Conservation (phyloP, 2,888 invertebrate genomes). For the Cepaea hortensis region DNA sequence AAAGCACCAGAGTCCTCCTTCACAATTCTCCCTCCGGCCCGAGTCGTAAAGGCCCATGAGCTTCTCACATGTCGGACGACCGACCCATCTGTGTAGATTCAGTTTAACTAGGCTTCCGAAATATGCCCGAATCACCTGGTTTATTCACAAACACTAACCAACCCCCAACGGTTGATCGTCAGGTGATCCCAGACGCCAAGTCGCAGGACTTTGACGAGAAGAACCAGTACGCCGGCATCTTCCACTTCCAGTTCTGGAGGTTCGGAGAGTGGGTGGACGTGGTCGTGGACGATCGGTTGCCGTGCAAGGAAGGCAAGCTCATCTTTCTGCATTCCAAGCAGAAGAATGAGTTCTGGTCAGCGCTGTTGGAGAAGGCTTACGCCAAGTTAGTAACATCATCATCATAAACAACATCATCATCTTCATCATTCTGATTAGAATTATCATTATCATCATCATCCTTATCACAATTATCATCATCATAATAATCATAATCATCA, state of each 20-base stretch:
- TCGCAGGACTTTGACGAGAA: conserved; percentile 75
- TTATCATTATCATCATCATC: too few relatives aligned
- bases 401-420: too few relatives aligned
- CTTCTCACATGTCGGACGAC: too few relatives aligned
- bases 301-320: conserved; percentile 80
- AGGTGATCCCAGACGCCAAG: conserved; percentile 81
- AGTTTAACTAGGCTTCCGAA: too few relatives aligned
- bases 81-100: too few relatives aligned
- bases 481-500: too few relatives aligned
- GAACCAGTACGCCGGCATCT: conserved; percentile 78
- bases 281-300: conserved; percentile 79
- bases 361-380: conserved; percentile 81
- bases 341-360: conserved; percentile 81
- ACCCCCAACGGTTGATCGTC: background rate
- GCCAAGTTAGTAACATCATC: conserved; percentile 78
- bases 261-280: conserved; percentile 80
- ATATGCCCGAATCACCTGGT: too few relatives aligned
- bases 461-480: too few relatives aligned
- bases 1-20: too few relatives aligned
- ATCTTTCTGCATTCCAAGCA: conserved; percentile 79
- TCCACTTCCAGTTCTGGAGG: conserved; percentile 80
- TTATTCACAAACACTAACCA: background rate
- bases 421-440: too few relatives aligned
- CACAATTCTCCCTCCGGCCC: too few relatives aligned
- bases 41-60: too few relatives aligned